A percentile compares a stretch with the other conserved stretches of the same genome.
Conservation (phyloP, 92 coral and sea anemone species). For the Parazoanthus swiftii region DNA sequence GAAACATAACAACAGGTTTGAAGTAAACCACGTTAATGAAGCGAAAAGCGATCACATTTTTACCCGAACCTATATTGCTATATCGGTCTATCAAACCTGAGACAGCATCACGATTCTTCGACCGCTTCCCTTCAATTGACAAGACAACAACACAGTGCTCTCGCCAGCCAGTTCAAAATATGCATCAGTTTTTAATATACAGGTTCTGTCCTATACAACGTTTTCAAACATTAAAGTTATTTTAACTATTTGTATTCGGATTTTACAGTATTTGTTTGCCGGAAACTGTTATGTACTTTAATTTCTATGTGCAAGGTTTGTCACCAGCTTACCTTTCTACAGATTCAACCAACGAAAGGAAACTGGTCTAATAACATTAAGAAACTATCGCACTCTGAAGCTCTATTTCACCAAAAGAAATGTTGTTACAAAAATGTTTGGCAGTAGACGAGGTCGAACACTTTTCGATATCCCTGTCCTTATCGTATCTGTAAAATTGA, state of each 20-base stretch:
- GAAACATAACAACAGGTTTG: conserved; percentile 6
- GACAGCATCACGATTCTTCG: not conserved
- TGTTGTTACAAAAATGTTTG: not conserved
- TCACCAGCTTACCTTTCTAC: not conserved
- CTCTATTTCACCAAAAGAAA: too few relatives aligned
- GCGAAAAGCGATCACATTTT: conserved; percentile 36
- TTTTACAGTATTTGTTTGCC: conserved; percentile 5
- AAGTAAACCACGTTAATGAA: conserved; percentile 3
- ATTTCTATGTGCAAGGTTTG: not conserved
- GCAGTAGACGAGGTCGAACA: not conserved
- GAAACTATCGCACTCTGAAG: too few relatives aligned
- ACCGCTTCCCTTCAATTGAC: not conserved
- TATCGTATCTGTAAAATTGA: too few relatives aligned
- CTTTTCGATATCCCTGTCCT: too few relatives aligned
- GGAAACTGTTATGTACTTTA: conserved; percentile 2
- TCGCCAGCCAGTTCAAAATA: not conserved
- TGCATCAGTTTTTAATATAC: not conserved
- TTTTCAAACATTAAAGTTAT: not conserved
- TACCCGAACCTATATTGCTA: not conserved
- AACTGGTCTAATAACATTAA: not conserved
- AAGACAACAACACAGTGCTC: not conserved
- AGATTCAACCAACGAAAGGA: not conserved
- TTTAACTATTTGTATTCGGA: not conserved
- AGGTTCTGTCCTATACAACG: not conserved
- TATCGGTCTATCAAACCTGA: not conserved